Evolutionary conservation across 2,888 invertebrate species (phyloP).

Genomic region (Pandemis corylana): DNA sequence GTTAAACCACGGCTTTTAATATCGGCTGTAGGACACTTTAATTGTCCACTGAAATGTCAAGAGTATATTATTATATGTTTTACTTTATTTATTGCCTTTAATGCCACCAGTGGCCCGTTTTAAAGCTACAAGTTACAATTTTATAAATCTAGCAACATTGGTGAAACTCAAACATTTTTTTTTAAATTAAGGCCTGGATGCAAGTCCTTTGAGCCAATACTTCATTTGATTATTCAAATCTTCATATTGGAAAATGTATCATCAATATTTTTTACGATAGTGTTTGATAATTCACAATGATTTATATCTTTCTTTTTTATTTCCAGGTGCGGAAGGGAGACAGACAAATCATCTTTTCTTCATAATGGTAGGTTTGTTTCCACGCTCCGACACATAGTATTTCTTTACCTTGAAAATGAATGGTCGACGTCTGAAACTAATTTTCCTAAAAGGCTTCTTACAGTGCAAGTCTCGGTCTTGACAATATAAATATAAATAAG

Average conservation of each 20-base stretch:
- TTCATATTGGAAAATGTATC: too few species aligned
- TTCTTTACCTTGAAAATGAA: conserved; percentile 2
- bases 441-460: background rate
- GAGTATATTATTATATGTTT: background rate
- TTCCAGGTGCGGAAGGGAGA: conserved; percentile 39
- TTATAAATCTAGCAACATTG: background rate
- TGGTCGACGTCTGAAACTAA: background rate
- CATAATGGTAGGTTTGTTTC: conserved; percentile 62
- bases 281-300: background rate
- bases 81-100: background rate
- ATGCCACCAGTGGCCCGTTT: background rate
- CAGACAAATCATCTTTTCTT: conserved; percentile 54
- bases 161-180: too few species aligned
- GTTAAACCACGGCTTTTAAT: conserved; percentile 14
- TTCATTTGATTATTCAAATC: too few species aligned
- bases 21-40: background rate
- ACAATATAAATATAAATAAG: background rate
- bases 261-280: background rate
- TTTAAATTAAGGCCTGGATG: too few species aligned
- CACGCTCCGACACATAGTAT: background rate
- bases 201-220: too few species aligned
- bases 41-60: conserved; percentile 9
- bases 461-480: background rate
- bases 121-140: background rate
- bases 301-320: background rate